A percentile compares a stretch with the other conserved stretches of the same genome.
Conservation (phyloP, 2,888 invertebrate species). For the Diarsia mendica region DNA sequence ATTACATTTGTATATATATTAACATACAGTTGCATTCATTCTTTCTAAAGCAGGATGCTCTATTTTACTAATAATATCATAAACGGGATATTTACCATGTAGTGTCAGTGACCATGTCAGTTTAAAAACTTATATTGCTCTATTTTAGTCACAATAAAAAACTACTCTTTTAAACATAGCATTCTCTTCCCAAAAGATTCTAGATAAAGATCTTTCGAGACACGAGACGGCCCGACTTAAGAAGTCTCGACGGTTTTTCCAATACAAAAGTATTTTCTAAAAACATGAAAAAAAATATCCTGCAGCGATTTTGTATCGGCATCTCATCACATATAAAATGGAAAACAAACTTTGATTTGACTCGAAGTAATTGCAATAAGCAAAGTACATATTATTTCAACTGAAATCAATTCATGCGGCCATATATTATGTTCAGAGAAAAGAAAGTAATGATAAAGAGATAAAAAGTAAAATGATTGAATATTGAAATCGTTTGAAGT, state of each 20-base stretch:
- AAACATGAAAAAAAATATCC: not conserved
- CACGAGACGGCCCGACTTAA: not conserved
- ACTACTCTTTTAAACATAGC: not conserved
- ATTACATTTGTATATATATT: too few species aligned
- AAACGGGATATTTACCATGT: too few species aligned
- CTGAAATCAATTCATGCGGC: slow-evolving; percentile 25
- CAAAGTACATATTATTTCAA: slow-evolving; percentile 18
- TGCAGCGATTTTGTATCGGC: not conserved
- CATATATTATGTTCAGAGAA: not conserved
- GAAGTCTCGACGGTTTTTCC: not conserved
- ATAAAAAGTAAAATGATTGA: slow-evolving; percentile 46
- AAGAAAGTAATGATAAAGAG: slow-evolving; percentile 21
- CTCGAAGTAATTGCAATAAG: slow-evolving; percentile 18
- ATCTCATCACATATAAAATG: not conserved
- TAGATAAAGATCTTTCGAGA: not conserved
- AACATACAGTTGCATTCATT: not conserved
- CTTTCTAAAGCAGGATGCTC: not conserved
- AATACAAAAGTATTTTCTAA: not conserved
- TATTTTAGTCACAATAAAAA: slow-evolving; percentile 2
- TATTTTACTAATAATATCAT: too few species aligned
- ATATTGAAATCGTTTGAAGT: slow-evolving; percentile 41
- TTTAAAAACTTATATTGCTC: too few species aligned
- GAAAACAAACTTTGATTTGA: slow-evolving; percentile 13
- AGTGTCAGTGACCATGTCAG: too few species aligned
- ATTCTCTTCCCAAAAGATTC: not conserved